These are phyloP conservation scores for Nixonia krombeini DNA, from an alignment of 1,140 invertebrate genomes.

Conservation along the genomic window DNA sequence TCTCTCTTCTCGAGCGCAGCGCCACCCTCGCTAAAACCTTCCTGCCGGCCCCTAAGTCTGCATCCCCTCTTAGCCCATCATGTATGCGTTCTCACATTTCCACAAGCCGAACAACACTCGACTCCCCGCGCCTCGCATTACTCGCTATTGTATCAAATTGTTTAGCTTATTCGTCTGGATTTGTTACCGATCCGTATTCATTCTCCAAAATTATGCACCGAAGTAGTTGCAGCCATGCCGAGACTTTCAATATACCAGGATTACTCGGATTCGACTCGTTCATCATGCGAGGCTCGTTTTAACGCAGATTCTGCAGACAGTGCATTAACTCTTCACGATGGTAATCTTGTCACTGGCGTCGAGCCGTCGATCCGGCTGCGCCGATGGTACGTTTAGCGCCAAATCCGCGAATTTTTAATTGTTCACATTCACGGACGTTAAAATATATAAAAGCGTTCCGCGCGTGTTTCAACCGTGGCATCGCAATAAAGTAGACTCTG, in stretches of 20 bases:
- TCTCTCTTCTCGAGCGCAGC: slow-evolving; percentile 27
- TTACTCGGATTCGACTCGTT: slow-evolving; percentile 39
- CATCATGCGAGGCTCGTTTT: slow-evolving; percentile 15
- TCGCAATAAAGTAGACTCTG: background rate
- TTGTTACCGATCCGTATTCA: slow-evolving; percentile 48
- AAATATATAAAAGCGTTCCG: too few relatives aligned
- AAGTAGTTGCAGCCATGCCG: slow-evolving; percentile 19
- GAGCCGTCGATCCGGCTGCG: too few relatives aligned
- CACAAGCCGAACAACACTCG: slow-evolving; percentile 38
- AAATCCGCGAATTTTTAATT: too few relatives aligned
- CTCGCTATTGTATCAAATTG: slow-evolving; percentile 60
- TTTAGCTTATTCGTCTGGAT: slow-evolving; percentile 61
- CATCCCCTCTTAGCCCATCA: slow-evolving; percentile 47
- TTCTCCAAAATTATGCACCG: slow-evolving; percentile 28
- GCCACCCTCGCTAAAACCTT: slow-evolving; percentile 31
- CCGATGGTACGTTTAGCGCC: too few relatives aligned
- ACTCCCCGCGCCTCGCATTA: slow-evolving; percentile 45
- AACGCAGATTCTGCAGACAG: too few relatives aligned
- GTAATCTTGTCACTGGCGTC: too few relatives aligned
- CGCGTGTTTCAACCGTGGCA: too few relatives aligned
- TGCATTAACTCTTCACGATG: too few relatives aligned
- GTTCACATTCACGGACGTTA: too few relatives aligned
- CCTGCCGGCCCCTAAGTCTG: slow-evolving; percentile 24
- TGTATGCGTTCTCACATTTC: slow-evolving; percentile 51
- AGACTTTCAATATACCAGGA: slow-evolving; percentile 36